Evolutionary conservation across 2,113 vertebrate species (phyloP), one percentile per base, ranked within the genome.

Genomic region (Brevimyrus niger): DNA sequence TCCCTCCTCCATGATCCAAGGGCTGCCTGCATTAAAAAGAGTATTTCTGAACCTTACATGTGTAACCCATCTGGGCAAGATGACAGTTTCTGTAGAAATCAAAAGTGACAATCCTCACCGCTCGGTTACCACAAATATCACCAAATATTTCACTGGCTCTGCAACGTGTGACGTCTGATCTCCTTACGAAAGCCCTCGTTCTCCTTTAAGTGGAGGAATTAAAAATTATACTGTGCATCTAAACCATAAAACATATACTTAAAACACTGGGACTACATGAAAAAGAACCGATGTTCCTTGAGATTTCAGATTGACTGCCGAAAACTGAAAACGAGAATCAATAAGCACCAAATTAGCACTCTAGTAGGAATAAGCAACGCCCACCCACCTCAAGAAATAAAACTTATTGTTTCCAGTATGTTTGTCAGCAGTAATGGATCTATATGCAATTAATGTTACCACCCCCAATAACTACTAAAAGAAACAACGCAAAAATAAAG

Each of bases 221-320:
- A 44, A 65, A 87, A 87, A 87, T 35, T 87, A 46, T 46, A 87
- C 9, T 44, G 87, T 87, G 87, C 51, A 87, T 87, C 35, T 61
- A 87, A 87, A 53, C 50, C 58, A 53, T 53, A 38, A 6, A 87
- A 31, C n/a, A 38, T 87, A 87, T 35, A 17, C 35, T 87, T 38
- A 87, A 87, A 87, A 87, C 50, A 51, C 11, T 10, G 31, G 31
- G 48, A 35, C 19, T 4, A 58, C 50, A 58, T 87, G 27, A 35
- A 53, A 19, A 42, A 31, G 10, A 53, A 53, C 4, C 4, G 10
- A 47, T 48, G 44, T 5, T 87, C 7, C 21, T 58, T 51, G 48
- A 27, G 86, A 53, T 35, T 53, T 50, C n/a, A 13, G 85, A 55
- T 7, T 8, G 48, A 21, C 46, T 35, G 48, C 31, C 50, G 58